Base-by-base conservation (phyloP, 2,888 invertebrate species). In the Lepetodrilus schrolli region DNA sequence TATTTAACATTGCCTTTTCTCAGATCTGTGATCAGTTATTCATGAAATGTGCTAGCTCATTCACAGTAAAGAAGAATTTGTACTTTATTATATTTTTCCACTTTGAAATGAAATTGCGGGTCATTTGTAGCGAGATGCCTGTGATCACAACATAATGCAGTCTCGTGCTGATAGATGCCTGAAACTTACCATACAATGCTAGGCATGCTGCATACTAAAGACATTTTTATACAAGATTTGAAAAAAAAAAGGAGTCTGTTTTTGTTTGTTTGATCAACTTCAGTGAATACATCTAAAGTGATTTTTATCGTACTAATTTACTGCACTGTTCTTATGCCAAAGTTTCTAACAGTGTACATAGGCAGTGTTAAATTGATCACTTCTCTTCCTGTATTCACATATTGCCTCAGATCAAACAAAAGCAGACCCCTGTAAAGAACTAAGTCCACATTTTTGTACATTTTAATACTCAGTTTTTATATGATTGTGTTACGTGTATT, bases 1-100 rank as follows among this genome's bases (percentile, higher is more conserved):
- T 68, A 47, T 47, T 68, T 68, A 68, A 68, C 68, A 43, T 68
- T 43, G 68, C 68, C 68, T 68, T 68, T 70, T 34, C 70, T 34
- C 70, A 30, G 70, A 68, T 68, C 68, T 68, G 68, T 68, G 68
- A 68, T 68, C 68, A 47, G 38, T 68, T 58, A 58, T 68, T 47
- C 47, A 43, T 30, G 34, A 43, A 68, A 68, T 47, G 30, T 68
- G 68, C 68, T 68, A 68, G 68, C 38, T 68, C 47, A 70, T 70
- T 70, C 70, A 49, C 70, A 30, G 48, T 50, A 36, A 50, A 50
- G 48, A 47, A 70, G 48, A 69, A 36, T 50, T 70, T 70, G 49
- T 50, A 70, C 49, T 36, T 34, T 70, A 43, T 43, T 68, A 66
- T 66, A 68, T 70, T 70, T 70, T 70, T 70, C 50, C 50, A 50